Conservation (phyloP, 2,888 invertebrate genomes). For the Drosophila algonquin region DNA sequence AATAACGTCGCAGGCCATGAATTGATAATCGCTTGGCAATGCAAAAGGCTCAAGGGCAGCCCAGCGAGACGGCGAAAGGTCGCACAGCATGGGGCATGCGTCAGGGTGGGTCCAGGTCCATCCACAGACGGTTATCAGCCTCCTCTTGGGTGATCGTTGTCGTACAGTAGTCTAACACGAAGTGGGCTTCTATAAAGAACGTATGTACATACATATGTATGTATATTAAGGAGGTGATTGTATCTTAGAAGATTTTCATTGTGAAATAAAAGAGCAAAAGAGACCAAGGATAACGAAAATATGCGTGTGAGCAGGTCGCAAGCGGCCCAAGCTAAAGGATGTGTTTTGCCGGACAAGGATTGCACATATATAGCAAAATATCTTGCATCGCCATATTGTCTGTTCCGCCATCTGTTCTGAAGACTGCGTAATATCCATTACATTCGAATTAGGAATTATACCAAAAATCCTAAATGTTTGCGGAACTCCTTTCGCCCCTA, state of each 20-base stretch:
- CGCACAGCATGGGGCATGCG: slow-evolving; percentile 4
- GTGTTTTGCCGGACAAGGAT: no score
- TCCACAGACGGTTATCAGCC: neutral
- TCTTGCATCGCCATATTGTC: no score
- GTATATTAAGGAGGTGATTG: no score
- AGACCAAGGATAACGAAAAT: no score
- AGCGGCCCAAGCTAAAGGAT: no score
- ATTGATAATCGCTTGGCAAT: slow-evolving; percentile 41
- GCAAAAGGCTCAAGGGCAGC: slow-evolving; percentile 61
- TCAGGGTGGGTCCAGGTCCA: neutral
- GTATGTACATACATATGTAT: no score
- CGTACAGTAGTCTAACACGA: no score
- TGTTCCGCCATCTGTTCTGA: neutral
- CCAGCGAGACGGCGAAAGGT: slow-evolving; percentile 53
- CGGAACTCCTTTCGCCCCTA: neutral
- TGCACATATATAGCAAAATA: no score
- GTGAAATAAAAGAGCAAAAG: no score
- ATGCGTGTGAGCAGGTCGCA: no score
- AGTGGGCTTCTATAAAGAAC: no score
- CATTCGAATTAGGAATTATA: neutral
- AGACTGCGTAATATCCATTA: neutral
- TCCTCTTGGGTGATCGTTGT: neutral
- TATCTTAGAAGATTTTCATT: no score
- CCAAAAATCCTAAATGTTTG: neutral
- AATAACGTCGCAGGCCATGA: slow-evolving; percentile 41